Conservation (phyloP, 37 sponge, comb jelly and placozoan species). For the Lycopodina hypogea region DNA sequence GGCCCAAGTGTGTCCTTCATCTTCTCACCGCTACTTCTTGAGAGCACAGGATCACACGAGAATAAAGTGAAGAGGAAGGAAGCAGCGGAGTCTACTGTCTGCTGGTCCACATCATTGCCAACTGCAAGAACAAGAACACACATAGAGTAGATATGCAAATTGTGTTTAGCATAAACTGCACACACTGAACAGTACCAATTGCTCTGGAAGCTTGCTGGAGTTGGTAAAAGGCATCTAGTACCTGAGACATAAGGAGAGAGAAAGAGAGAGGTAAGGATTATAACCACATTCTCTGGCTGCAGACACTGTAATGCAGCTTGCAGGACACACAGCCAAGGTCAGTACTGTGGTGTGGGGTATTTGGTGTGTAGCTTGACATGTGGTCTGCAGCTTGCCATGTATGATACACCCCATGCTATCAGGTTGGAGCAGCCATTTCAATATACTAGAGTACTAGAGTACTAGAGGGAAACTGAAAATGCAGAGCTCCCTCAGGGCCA, state of each 20-base stretch:
- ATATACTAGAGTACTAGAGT: too few relatives aligned
- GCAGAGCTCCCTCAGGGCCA: too few relatives aligned
- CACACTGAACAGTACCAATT: conserved; percentile 15
- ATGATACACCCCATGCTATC: too few relatives aligned
- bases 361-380: too few relatives aligned
- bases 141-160: background rate
- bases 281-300: too few relatives aligned
- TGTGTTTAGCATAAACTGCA: background rate
- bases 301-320: too few relatives aligned
- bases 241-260: conserved; percentile 5
- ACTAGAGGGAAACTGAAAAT: too few relatives aligned
- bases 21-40: conserved; percentile 34
- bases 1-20: conserved; percentile 57
- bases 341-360: too few relatives aligned
- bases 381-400: too few relatives aligned
- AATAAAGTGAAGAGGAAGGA: conserved; percentile 58
- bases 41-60: conserved; percentile 3
- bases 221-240: conserved; percentile 14
- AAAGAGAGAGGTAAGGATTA: background rate
- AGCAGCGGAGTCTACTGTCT: conserved; percentile 47
- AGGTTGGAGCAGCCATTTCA: too few relatives aligned
- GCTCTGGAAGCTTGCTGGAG: conserved; percentile 38
- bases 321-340: too few relatives aligned
- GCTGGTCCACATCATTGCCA: conserved; percentile 35
- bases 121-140: conserved; percentile 20